Evolutionary conservation across 2,888 invertebrate genomes (phyloP), one percentile per base, ranked within the genome.

Genomic region (Conchocele bisecta): DNA sequence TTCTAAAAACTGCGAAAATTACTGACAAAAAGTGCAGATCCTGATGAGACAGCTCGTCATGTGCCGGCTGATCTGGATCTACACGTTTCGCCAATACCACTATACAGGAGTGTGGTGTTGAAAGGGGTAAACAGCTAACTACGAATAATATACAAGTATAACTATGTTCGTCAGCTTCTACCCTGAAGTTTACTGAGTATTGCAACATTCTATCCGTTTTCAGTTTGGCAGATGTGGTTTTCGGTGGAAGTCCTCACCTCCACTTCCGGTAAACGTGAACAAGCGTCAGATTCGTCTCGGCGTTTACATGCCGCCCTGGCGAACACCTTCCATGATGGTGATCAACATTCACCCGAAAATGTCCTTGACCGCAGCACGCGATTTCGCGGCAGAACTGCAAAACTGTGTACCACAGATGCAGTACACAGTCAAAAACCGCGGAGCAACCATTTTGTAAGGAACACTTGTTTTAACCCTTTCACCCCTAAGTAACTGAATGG

Each of bases 331-430:
- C 33, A 65, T 81, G 20, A 67, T 87, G 31, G 66, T 84, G 20
- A 79, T 88, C 26, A 84, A 88, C 61, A 75, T 88, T 13, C 85
- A 87, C 51, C 86, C 86, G 1, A 85, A 86, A 41, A 83, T 86
- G 82, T 83, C 88, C 6, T 71, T 88, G 1, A 85, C 86, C 2
- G 67, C 78, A n/a, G 87, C 87, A 48, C 74, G 86, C 31, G 88
- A 88, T 69, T 87, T 88, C 68, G 83, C 87, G 11, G 70, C 85
- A n/a, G 82, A 85, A 63, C 59, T 88, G 20, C 88, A 88, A 54
- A 77, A 82, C 29, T 83, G 86, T 63, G 86, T 87, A 42, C 87
- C 87, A 20, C 81, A 84, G 60, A 80, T 86, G 76, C 82, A 84
- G 26, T 78, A 75, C 39, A 65, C 70, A 51, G 54, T 65, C 26